Evolutionary conservation across 1,140 invertebrate species (phyloP).

Genomic region (Tetranychus cinnabarinus): DNA sequence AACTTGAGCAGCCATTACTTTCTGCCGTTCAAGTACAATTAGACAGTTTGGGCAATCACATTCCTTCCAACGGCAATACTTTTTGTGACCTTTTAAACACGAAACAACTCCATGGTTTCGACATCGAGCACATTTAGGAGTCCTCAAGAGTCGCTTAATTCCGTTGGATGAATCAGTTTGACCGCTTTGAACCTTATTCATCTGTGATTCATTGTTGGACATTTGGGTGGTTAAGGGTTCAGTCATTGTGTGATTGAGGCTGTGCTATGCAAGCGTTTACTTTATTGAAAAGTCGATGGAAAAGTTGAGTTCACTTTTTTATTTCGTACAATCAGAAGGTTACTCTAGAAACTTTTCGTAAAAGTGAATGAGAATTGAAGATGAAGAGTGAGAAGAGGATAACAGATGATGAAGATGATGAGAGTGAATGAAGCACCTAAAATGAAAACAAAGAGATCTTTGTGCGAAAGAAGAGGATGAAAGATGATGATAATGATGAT

Average conservation of each 20-base stretch:
- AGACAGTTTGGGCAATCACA: constrained; percentile 93
- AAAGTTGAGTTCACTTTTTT: too few relatives aligned
- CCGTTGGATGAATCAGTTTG: constrained; percentile 24
- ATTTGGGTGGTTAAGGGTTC: not conserved
- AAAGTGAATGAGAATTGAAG: too few relatives aligned
- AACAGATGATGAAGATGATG: too few relatives aligned
- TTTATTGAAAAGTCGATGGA: too few relatives aligned
- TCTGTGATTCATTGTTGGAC: constrained; percentile 13
- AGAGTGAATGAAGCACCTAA: too few relatives aligned
- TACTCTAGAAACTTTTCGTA: too few relatives aligned
- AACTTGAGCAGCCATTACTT: constrained; percentile 94
- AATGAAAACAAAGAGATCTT: too few relatives aligned
- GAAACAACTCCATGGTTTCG: constrained; percentile 95
- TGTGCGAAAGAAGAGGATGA: not conserved
- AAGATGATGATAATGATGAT: too few relatives aligned
- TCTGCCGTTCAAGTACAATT: constrained; percentile 86
- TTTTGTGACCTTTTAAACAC: constrained; percentile 87
- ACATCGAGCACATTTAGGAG: constrained; percentile 92
- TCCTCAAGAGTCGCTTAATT: constrained; percentile 27
- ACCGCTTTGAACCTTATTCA: constrained; percentile 71
- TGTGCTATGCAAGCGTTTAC: too few relatives aligned
- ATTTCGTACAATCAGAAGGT: too few relatives aligned
- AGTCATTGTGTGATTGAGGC: not conserved
- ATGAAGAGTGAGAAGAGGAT: too few relatives aligned
- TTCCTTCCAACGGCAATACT: constrained; percentile 85